Evolutionary conservation across 2,888 invertebrate genomes (phyloP).

Genomic region (Mesorhabditis sp.): DNA sequence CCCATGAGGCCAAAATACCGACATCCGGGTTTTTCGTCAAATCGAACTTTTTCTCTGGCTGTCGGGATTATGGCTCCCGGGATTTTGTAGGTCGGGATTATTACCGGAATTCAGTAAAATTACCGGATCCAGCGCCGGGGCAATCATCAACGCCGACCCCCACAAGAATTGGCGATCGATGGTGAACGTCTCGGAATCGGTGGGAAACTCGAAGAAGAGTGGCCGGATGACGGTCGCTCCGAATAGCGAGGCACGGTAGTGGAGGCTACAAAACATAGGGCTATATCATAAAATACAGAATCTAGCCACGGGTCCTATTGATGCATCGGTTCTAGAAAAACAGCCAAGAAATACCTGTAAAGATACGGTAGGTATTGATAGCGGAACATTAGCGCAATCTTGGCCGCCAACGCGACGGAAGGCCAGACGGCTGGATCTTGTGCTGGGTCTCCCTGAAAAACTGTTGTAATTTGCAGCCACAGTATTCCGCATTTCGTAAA

Average conservation of each 20-base stretch:
- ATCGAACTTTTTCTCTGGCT: no score
- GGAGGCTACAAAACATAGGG: slow-evolving; percentile 30
- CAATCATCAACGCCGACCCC: slow-evolving; percentile 48
- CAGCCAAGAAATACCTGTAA: slow-evolving; percentile 22
- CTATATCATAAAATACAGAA: slow-evolving; percentile 6
- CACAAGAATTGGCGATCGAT: slow-evolving; percentile 47
- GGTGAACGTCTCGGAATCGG: slow-evolving; percentile 29
- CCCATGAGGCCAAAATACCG: no score
- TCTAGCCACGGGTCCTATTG: neutral
- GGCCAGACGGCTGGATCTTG: slow-evolving; percentile 48
- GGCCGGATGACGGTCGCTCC: slow-evolving; percentile 49
- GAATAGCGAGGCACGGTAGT: slow-evolving; percentile 35
- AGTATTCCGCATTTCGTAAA: neutral
- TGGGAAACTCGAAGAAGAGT: slow-evolving; percentile 49
- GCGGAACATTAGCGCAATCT: slow-evolving; percentile 35
- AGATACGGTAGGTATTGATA: slow-evolving; percentile 43
- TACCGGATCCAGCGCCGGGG: slow-evolving; percentile 37
- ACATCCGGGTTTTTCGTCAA: no score
- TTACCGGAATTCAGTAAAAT: slow-evolving; percentile 7
- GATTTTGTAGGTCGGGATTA: slow-evolving; percentile 15
- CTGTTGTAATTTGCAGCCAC: neutral
- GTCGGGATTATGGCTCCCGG: no score
- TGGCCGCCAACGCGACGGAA: slow-evolving; percentile 36
- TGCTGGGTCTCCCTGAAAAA: slow-evolving; percentile 16
- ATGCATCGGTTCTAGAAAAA: neutral